Conservation (phyloP, 1,140 invertebrate genomes). For the Aphelinus certus region DNA sequence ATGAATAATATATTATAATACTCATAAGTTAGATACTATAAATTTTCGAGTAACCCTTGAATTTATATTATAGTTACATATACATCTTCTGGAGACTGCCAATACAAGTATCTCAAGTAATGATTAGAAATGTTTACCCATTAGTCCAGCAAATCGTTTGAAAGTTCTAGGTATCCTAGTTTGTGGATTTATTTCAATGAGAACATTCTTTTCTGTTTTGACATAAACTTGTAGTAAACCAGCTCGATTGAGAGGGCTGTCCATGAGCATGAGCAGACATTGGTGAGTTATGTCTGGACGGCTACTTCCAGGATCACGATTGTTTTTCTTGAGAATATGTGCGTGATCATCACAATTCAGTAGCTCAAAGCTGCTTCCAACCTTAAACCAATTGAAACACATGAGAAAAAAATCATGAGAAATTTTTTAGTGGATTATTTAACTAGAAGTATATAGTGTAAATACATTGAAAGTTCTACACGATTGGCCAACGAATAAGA, state of each 20-base stretch:
- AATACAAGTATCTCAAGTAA: neutral
- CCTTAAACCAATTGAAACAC: conserved; percentile 64
- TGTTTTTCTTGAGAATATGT: conserved; percentile 84
- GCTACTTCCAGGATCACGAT: conserved; percentile 83
- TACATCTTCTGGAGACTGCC: too few relatives aligned
- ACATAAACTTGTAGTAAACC: conserved; percentile 93
- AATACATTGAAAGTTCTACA: too few relatives aligned
- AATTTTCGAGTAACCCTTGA: too few relatives aligned
- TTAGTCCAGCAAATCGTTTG: conserved; percentile 96
- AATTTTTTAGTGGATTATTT: neutral
- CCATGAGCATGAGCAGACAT: conserved; percentile 94
- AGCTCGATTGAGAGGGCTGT: conserved; percentile 93
- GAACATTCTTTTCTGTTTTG: conserved; percentile 94
- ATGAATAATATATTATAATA: too few relatives aligned
- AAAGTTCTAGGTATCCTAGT: conserved; percentile 98
- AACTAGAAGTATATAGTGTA: too few relatives aligned
- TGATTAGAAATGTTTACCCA: conserved; percentile 74
- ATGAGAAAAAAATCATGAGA: neutral
- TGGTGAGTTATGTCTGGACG: conserved; percentile 96
- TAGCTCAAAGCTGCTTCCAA: conserved; percentile 87
- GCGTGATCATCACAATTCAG: conserved; percentile 95
- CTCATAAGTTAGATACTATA: too few relatives aligned
- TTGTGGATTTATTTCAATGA: conserved; percentile 98
- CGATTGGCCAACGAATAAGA: too few relatives aligned
- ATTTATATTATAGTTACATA: too few relatives aligned